Base-by-base conservation (phyloP, 2,888 invertebrate species). In the Nephrotoma flavescens region DNA sequence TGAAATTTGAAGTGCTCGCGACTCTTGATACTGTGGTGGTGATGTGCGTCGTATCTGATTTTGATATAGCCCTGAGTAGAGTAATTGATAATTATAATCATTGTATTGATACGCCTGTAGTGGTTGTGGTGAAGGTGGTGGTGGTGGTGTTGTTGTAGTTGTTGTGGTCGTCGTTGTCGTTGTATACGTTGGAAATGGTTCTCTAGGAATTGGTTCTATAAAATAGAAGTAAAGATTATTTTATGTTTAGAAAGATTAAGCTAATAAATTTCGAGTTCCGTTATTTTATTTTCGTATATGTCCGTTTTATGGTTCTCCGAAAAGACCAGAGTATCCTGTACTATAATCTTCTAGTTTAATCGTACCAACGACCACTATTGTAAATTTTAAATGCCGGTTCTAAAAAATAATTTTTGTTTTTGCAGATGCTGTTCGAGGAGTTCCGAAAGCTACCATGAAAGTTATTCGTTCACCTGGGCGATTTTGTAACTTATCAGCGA, bases 1-100 rank as follows among this genome's bases (percentile, higher is more conserved):
- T 1, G 84, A 84, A 19, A 83, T 86, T 87, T 71, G 57, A 42
- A 85, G 86, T 90, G 90, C 92, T 92, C 42, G 84, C n/a, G 84
- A 42, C 19, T 84, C 42, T 84, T 84, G 84, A 42, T 84, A 84
- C 15, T 84, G 84, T 84, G 84, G 84, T 41, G 41, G n/a, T 42
- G 4, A n/a, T 6, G 85, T 12, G 84, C n/a, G 15, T 45, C 57
- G 47, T 31, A 57, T 84, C 57, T 15, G 41, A 19, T 31, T 42
- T 41, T 44, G 42, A 42, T 47, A 42, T 6, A 31, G 7, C 11
- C 71, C 71, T 71, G 71, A 31, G 11, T 71, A 71, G 19, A 71
- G 11, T 71, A 71, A 71, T 71, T 71, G 71, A 71, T 71, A 71
- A 71, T 71, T 71, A 71, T 71, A 71, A 71, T 71, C 71, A 71